Conservation (phyloP, 1,140 invertebrate genomes). For the Steinernema feltiae region DNA sequence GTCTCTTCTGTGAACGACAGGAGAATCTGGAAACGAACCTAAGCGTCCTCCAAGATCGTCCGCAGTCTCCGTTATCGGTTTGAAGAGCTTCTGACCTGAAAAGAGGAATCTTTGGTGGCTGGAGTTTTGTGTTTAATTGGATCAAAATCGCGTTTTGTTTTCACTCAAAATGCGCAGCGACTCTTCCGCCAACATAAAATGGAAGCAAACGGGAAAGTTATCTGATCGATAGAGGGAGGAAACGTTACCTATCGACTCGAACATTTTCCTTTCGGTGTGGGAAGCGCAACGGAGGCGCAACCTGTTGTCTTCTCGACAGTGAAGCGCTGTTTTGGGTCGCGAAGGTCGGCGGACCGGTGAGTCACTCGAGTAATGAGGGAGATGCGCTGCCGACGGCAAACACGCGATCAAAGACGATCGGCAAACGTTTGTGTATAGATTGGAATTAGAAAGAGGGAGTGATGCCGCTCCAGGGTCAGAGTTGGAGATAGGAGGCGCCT, state of each 20-base stretch:
- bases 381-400: not conserved
- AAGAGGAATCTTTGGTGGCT: not conserved
- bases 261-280: not conserved
- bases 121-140: too few species aligned
- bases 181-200: too few species aligned
- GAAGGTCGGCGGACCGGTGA: not conserved
- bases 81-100: slow-evolving; percentile 4
- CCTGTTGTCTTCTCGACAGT: not conserved
- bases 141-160: not conserved
- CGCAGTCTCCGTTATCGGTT: not conserved
- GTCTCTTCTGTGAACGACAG: too few species aligned
- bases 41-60: not conserved
- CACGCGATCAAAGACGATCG: not conserved
- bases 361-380: not conserved
- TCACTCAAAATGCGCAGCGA: not conserved
- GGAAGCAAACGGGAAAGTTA: too few species aligned
- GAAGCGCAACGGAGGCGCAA: not conserved
- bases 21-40: too few species aligned
- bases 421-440: not conserved
- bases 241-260: not conserved
- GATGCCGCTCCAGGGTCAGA: not conserved
- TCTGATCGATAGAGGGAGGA: too few species aligned
- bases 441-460: not conserved
- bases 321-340: not conserved
- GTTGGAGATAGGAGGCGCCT: not conserved